Base-by-base conservation (phyloP, 2,797 vertebrate species). In the Uromys caudimaculatus region DNA sequence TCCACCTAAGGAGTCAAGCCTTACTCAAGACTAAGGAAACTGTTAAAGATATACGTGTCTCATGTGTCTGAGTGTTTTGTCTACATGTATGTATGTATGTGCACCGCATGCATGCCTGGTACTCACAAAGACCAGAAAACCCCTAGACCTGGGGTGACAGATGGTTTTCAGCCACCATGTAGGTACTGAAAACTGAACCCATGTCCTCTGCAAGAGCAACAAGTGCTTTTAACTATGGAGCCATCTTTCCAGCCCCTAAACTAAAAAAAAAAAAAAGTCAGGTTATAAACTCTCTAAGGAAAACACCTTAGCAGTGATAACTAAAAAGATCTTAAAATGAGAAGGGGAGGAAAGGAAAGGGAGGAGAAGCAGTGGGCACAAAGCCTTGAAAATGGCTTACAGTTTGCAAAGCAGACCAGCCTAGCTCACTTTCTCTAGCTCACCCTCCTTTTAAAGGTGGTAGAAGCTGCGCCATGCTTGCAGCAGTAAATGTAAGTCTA, bases 401-500 rank as follows among this genome's bases (percentile, higher is more conserved):
- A 75, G 29, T 90, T 93, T 58, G 2, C 67, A 62, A 41, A 60
- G 44, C 77, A 82, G 24, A 77, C 75, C 47, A 75, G 67, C 32
- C 62, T 88, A 29, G 17, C 44, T 90, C 58, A 38, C 58, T n/a
- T n/a, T n/a, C n/a, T n/a, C 62, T 88, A 29, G 17, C 44, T 90
- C 58, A 38, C 58, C 84, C 87, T 94, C 38, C 69, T 97, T 81
- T 94, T 84, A 90, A 78, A 87, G 64, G 77, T 67, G 21, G 4
- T 82, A 76, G 93, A 86, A 44, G 56, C 60, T 50, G 73, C 62
- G 17, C 6, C 32, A 44, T 79, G 19, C 19, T 62, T 84, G 44
- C 38, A 84, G 77, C 79, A n/a, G 35, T 58, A 58, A 62, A 8
- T 75, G 44, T 47, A 83, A 62, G 62, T 75, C 89, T 58, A 89